Evolutionary conservation across 2,888 invertebrate species (phyloP).

Genomic region (Synergus umbraculus): DNA sequence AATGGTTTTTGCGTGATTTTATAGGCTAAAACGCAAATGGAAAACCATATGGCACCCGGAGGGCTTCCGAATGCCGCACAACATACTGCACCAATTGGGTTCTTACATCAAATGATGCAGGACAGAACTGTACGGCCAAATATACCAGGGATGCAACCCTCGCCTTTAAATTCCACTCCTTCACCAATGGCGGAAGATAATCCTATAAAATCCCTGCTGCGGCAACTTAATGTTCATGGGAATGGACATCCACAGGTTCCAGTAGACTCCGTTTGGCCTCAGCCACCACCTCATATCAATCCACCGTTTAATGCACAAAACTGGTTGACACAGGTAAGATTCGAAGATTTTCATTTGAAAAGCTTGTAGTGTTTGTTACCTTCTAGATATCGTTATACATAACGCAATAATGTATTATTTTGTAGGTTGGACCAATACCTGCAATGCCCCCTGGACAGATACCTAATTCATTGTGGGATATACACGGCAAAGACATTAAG

Average conservation of each 20-base stretch:
- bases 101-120: slow-evolving; percentile 77
- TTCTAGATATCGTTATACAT: background rate
- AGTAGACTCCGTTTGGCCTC: slow-evolving; percentile 74
- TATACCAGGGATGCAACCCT: slow-evolving; percentile 71
- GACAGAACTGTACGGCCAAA: slow-evolving; percentile 64
- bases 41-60: slow-evolving; percentile 67
- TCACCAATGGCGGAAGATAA: slow-evolving; percentile 73
- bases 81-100: slow-evolving; percentile 76
- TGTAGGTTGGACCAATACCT: slow-evolving; percentile 70
- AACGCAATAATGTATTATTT: background rate
- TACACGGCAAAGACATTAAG: slow-evolving; percentile 77
- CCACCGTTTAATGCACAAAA: slow-evolving; percentile 72
- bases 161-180: slow-evolving; percentile 61
- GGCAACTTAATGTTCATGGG: slow-evolving; percentile 76
- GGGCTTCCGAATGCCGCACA: slow-evolving; percentile 64
- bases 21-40: slow-evolving; percentile 67
- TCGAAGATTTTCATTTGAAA: background rate
- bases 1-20: background rate
- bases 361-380: background rate
- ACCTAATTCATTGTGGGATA: slow-evolving; percentile 73
- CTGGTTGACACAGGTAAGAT: slow-evolving; percentile 72
- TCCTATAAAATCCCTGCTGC: slow-evolving; percentile 78
- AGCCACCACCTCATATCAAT: slow-evolving; percentile 68
- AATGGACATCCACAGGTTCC: slow-evolving; percentile 65
- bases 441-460: slow-evolving; percentile 74